Base-by-base conservation (phyloP, 2,888 invertebrate genomes). In the Chymomyza amoena region DNA sequence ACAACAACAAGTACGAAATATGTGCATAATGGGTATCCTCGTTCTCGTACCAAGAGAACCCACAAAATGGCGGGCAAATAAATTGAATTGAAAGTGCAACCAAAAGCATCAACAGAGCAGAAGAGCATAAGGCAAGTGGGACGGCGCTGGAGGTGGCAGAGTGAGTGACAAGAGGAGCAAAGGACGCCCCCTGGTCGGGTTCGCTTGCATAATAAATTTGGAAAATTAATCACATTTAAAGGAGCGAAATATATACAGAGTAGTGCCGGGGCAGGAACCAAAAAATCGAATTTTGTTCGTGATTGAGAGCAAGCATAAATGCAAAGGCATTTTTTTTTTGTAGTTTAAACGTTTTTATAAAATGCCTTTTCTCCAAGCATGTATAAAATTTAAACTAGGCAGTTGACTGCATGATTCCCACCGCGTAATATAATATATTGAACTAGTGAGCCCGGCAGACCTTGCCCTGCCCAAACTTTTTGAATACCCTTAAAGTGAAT, bases 121-220 rank as follows among this genome's bases (percentile, higher is more conserved):
- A 18, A 6, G 16, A 36, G 15, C 25, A 15, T 18, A 20, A 45
- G 32, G 36, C 52, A 15, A 5, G 18, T 1, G n/a, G 5, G 28
- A 25, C 56, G 64, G 54, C 16, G 28, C 20, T 56, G 59, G 15
- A 15, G 50, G 61, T 52, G 25, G 28, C 18, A 65, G 59, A 66
- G 64, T 66, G 70, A 70, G 16, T 76, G 67, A 64, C 68, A 62
- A 63, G 10, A 52, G 50, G 50, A 66, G 60, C 16, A 52, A n/a
- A 28, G 32, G 57, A 65, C 51, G 71, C 16, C 28, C 28, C 13
- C 57, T 52, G 61, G 63, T 32, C 61, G 54, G 45, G 66, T 64
- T 64, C 36, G 68, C 71, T 60, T 72, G 66, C 75, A 72, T 75
- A 77, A 80, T 73, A 70, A 77, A 79, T 75, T 79, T 79, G 66